Evolutionary conservation across 2,113 vertebrate species (phyloP).

Genomic region (Nestor notabilis): DNA sequence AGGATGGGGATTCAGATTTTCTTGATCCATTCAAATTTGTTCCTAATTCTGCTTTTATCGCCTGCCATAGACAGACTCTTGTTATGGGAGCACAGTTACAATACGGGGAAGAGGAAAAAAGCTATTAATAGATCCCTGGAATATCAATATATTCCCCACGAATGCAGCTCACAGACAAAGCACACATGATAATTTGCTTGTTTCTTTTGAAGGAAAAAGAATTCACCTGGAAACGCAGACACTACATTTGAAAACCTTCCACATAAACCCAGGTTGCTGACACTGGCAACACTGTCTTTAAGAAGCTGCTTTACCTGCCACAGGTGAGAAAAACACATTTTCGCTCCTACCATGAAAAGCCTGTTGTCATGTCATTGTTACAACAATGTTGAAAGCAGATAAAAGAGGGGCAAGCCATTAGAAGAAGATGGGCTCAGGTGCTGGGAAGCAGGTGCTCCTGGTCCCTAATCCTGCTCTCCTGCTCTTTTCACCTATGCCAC

Average conservation of each 20-base stretch:
- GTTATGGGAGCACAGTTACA: background rate
- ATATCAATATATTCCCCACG: background rate
- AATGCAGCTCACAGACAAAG: background rate
- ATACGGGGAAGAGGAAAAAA: background rate
- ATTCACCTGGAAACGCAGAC: background rate
- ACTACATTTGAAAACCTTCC: background rate
- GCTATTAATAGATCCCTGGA: background rate
- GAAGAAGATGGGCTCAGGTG: background rate
- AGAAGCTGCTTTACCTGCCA: background rate
- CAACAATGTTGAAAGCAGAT: accelerated
- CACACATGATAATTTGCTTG: background rate
- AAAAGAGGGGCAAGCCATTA: background rate
- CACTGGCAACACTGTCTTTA: background rate
- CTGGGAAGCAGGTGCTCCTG: background rate
- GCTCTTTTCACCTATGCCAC: background rate
- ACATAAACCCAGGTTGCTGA: background rate
- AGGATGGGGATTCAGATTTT: accelerated
- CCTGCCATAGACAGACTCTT: background rate
- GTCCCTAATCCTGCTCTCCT: background rate
- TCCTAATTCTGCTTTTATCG: background rate
- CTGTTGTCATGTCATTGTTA: background rate
- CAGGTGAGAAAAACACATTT: background rate
- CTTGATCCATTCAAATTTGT: background rate
- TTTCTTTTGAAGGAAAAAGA: background rate
- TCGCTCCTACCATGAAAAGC: background rate